Percentiles rank a stretch among this genome's conserved stretches.
These are phyloP conservation scores for Cheumatopsyche charites DNA, from an alignment of 1,140 invertebrate genomes.

Conservation along the genomic window DNA sequence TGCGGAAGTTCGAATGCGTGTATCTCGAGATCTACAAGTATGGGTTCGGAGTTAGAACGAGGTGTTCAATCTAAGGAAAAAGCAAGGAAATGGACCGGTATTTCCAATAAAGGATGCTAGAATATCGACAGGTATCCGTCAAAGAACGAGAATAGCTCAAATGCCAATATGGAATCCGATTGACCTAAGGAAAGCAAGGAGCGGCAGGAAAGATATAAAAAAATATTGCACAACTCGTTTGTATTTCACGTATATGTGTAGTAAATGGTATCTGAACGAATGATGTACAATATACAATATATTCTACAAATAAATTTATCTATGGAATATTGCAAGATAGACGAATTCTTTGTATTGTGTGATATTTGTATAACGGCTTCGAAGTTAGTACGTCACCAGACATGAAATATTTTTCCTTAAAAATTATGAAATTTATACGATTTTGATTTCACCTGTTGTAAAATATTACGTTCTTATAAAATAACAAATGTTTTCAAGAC, in stretches of 20 bases:
- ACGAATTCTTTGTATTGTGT: no score
- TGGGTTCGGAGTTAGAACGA: not conserved
- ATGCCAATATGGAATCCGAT: not conserved
- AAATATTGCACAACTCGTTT: not conserved
- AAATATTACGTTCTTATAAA: no score
- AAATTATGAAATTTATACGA: no score
- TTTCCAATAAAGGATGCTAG: constrained; percentile 22
- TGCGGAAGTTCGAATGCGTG: not conserved
- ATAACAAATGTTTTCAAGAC: no score
- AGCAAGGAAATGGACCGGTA: constrained; percentile 23
- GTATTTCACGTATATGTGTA: not conserved
- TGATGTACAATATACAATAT: no score
- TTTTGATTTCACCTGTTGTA: no score
- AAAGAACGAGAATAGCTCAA: constrained; percentile 1
- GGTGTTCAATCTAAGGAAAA: not conserved
- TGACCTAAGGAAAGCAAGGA: not conserved
- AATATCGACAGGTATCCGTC: not conserved
- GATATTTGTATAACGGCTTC: no score
- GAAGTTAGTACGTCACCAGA: no score
- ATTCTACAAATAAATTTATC: no score
- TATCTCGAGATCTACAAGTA: not conserved
- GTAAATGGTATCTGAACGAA: no score
- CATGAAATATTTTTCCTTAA: no score
- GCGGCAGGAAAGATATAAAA: not conserved
- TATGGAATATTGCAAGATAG: no score